Percentiles rank a stretch among this genome's conserved stretches.
Evolutionary conservation across 1,140 invertebrate species (phyloP).

Genomic region (Bombus turneri): DNA sequence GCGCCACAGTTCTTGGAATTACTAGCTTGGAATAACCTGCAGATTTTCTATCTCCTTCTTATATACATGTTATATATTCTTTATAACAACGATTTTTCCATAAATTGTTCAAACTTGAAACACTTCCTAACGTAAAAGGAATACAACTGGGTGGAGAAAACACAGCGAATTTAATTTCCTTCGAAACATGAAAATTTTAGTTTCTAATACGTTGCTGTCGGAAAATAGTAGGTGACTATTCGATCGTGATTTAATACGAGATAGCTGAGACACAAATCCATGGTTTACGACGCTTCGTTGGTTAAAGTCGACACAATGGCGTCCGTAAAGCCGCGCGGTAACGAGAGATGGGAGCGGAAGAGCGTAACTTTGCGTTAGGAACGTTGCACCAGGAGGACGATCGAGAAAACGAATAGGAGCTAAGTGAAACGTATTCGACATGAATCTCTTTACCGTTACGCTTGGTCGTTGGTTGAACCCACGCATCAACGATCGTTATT

Average conservation of each 20-base stretch:
- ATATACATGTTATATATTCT: too few species aligned
- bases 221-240: too few species aligned
- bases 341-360: constrained; percentile 24
- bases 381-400: constrained; percentile 27
- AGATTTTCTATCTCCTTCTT: too few species aligned
- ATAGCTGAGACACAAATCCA: neutral
- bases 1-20: too few species aligned
- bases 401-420: constrained; percentile 61
- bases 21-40: too few species aligned
- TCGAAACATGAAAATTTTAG: too few species aligned
- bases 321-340: neutral
- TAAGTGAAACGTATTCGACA: constrained; percentile 66
- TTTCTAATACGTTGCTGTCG: too few species aligned
- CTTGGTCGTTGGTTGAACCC: constrained; percentile 50
- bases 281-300: neutral
- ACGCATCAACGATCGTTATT: constrained; percentile 73
- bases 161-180: too few species aligned
- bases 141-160: too few species aligned
- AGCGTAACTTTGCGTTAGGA: constrained; percentile 42
- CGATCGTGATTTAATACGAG: neutral
- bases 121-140: too few species aligned
- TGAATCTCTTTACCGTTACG: constrained; percentile 68
- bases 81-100: too few species aligned
- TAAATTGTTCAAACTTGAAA: too few species aligned
- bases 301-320: neutral